Evolutionary conservation across 2,113 vertebrate genomes (phyloP).

Genomic region (Scomber scombrus): DNA sequence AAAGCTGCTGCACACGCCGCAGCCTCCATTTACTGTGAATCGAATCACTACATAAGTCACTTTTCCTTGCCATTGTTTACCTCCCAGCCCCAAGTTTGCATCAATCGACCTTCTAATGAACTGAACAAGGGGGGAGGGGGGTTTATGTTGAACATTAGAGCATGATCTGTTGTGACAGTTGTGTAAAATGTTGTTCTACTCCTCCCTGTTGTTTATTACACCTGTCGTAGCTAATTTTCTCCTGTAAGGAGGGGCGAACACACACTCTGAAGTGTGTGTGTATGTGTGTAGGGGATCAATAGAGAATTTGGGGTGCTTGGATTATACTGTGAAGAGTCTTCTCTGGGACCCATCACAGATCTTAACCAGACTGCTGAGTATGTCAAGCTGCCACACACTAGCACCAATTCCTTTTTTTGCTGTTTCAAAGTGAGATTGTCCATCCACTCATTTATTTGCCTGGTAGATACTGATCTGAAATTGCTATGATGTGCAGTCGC

Average conservation of each 20-base stretch:
- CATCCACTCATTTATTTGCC: neutral
- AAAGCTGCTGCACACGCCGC: neutral
- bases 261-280: neutral
- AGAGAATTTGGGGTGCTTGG: neutral
- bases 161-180: constrained; percentile 60
- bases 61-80: constrained; percentile 38
- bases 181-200: constrained; percentile 8
- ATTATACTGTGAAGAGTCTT: constrained; percentile 40
- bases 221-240: constrained; percentile 5
- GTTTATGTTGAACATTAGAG: constrained; percentile 46
- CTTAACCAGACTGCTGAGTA: constrained; percentile 19
- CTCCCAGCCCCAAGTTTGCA: constrained; percentile 9
- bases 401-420: neutral
- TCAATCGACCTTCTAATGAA: constrained; percentile 4
- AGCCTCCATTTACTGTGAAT: constrained; percentile 52
- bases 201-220: neutral
- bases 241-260: neutral
- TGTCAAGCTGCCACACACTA: constrained; percentile 40
- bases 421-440: neutral
- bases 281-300: neutral
- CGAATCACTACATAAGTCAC: constrained; percentile 29
- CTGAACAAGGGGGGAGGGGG: neutral
- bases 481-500: neutral
- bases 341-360: neutral
- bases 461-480: constrained; percentile 20